phyloP scores from a whole-genome alignment of 2,113 vertebrate genomes.

The Geococcyx californianus region DNA sequence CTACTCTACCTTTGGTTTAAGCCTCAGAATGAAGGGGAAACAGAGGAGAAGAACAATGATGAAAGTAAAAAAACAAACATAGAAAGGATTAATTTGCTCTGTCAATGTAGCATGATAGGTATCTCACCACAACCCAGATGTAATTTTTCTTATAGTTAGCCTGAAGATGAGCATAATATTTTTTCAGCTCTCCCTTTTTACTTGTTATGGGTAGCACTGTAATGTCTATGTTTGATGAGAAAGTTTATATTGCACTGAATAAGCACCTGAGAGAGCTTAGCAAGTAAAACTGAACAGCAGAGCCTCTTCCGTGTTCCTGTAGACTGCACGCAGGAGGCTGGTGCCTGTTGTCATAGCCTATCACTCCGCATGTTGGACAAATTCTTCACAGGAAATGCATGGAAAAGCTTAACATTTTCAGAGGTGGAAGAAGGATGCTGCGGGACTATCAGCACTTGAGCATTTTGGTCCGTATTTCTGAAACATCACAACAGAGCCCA shows the following conservation, averaged over 20 bases:
- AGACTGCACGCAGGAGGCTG: not conserved
- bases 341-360: not conserved
- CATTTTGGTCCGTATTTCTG: not conserved
- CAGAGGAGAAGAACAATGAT: not conserved
- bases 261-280: not conserved
- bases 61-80: accelerated
- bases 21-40: not conserved
- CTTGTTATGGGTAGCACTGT: not conserved
- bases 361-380: not conserved
- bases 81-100: not conserved
- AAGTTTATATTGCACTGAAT: not conserved
- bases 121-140: not conserved
- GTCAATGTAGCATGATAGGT: not conserved
- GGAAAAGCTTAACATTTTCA: not conserved
- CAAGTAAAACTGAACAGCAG: not conserved
- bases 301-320: not conserved
- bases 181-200: not conserved
- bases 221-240: not conserved
- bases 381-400: not conserved
- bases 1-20: not conserved
- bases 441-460: not conserved
- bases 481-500: not conserved
- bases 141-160: not conserved
- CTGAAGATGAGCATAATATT: not conserved
- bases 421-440: not conserved